phyloP scores from a whole-genome alignment of 2,888 invertebrate genomes.

The Podotricha telesiphe region DNA sequence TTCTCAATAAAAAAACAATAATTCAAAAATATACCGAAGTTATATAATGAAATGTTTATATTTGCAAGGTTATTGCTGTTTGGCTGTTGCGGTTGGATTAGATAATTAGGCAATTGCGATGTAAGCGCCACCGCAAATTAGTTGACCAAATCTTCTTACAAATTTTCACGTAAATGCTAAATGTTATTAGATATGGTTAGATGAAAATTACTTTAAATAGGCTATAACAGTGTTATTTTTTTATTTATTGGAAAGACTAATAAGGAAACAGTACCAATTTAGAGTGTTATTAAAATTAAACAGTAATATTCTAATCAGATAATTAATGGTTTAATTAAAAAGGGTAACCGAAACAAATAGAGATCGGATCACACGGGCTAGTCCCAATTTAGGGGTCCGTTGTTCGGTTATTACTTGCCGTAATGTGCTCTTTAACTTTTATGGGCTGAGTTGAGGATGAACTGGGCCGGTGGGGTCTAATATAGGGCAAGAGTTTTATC shows the following conservation, averaged over 20 bases:
- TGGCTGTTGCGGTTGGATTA: slow-evolving; percentile 31
- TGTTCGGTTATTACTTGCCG: slow-evolving; percentile 79
- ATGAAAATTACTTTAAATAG: not conserved
- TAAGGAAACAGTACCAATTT: not conserved
- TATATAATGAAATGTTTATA: slow-evolving; percentile 20
- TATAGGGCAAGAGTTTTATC: slow-evolving; percentile 75
- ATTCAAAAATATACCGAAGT: not conserved
- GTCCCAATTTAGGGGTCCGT: slow-evolving; percentile 67
- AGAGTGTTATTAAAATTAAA: slow-evolving; percentile 21
- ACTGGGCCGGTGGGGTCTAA: slow-evolving; percentile 65
- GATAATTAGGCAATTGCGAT: slow-evolving; percentile 34
- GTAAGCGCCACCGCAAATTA: slow-evolving; percentile 30
- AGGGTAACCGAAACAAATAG: slow-evolving; percentile 43
- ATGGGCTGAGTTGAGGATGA: slow-evolving; percentile 77
- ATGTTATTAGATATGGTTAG: not conserved
- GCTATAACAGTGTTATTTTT: not conserved
- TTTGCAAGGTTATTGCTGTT: slow-evolving; percentile 31
- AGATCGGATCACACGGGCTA: slow-evolving; percentile 40
- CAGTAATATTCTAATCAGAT: slow-evolving; percentile 32
- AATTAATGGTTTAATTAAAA: slow-evolving; percentile 42
- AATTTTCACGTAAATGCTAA: slow-evolving; percentile 11
- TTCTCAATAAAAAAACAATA: not conserved
- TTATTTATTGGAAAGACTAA: not conserved
- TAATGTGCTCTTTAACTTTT: slow-evolving; percentile 83
- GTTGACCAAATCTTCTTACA: slow-evolving; percentile 19